A percentile compares a stretch with the other conserved stretches of the same genome.
Conservation (phyloP, 2,888 invertebrate genomes). For the Strigamia transsilvanica region DNA sequence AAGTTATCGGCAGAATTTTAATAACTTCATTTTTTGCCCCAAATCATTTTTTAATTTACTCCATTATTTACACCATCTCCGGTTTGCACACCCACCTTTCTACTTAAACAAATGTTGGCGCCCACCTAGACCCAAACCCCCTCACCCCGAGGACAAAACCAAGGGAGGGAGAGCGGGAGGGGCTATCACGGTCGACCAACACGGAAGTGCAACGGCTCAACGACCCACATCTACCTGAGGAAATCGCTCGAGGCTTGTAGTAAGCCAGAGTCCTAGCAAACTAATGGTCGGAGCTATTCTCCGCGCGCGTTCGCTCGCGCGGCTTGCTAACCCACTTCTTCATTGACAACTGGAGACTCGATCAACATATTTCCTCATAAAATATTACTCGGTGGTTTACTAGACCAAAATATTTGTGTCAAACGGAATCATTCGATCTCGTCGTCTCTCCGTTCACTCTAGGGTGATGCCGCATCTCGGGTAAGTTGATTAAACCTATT, state of each 20-base stretch:
- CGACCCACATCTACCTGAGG: constrained; percentile 37
- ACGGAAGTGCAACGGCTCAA: constrained; percentile 46
- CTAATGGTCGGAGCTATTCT: constrained; percentile 6
- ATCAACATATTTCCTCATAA: constrained; percentile 15
- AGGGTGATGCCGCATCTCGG: constrained; percentile 46
- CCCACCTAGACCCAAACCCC: neutral
- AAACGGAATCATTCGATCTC: constrained; percentile 19
- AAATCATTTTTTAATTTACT: constrained; percentile 4
- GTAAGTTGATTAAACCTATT: constrained; percentile 11
- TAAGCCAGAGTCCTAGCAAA: neutral
- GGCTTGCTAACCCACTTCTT: constrained; percentile 46
- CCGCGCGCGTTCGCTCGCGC: constrained; percentile 35
- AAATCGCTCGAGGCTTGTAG: constrained; percentile 44
- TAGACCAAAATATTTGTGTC: constrained; percentile 34
- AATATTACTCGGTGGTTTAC: constrained; percentile 17
- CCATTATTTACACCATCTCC: constrained; percentile 25
- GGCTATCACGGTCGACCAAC: constrained; percentile 46
- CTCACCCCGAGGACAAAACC: constrained; percentile 24
- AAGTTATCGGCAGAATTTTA: neutral
- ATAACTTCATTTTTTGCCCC: neutral
- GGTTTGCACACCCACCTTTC: neutral
- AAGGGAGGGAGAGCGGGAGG: constrained; percentile 39
- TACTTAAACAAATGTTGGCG: neutral
- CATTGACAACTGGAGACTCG: constrained; percentile 13
- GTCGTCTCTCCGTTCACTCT: constrained; percentile 2